These are phyloP conservation scores for Megaleporinus macrocephalus DNA, from an alignment of 2,113 vertebrate genomes.

Conservation along the genomic window DNA sequence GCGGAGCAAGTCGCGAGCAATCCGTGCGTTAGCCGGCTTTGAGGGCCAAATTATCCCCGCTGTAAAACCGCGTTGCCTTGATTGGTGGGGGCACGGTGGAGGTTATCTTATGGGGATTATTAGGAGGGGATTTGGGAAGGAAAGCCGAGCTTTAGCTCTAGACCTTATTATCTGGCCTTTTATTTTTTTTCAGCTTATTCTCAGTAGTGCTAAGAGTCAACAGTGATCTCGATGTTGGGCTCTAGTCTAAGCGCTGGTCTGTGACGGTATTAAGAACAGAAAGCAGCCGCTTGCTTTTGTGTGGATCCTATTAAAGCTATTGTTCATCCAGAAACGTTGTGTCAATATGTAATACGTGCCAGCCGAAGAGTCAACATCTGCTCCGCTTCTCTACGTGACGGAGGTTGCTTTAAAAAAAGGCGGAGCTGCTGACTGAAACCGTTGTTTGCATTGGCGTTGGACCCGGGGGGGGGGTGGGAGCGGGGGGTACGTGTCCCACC, in stretches of 20 bases:
- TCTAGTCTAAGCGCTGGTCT: not conserved
- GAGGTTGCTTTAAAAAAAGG: not conserved
- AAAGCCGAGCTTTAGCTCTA: conserved; percentile 49
- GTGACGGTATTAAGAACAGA: not conserved
- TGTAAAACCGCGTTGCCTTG: conserved; percentile 45
- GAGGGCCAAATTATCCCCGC: not conserved
- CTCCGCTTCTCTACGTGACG: not conserved
- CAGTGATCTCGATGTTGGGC: conserved; percentile 32
- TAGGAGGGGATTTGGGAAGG: conserved; percentile 57
- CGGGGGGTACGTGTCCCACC: too few species aligned
- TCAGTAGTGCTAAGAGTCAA: conserved; percentile 29
- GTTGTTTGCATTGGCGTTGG: too few species aligned
- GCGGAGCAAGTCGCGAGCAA: not conserved
- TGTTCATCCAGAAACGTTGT: not conserved
- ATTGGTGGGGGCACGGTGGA: conserved; percentile 6
- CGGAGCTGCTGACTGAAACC: not conserved
- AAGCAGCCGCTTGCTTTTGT: not conserved
- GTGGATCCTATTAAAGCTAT: not conserved
- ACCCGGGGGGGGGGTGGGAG: too few species aligned
- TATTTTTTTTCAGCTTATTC: conserved; percentile 47
- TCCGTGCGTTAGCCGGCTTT: not conserved
- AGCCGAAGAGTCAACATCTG: not conserved
- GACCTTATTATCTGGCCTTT: conserved; percentile 61
- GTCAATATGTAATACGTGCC: not conserved
- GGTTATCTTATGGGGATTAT: conserved; percentile 55